Conservation (phyloP, 2,113 vertebrate genomes). For the Zosterops lateralis region DNA sequence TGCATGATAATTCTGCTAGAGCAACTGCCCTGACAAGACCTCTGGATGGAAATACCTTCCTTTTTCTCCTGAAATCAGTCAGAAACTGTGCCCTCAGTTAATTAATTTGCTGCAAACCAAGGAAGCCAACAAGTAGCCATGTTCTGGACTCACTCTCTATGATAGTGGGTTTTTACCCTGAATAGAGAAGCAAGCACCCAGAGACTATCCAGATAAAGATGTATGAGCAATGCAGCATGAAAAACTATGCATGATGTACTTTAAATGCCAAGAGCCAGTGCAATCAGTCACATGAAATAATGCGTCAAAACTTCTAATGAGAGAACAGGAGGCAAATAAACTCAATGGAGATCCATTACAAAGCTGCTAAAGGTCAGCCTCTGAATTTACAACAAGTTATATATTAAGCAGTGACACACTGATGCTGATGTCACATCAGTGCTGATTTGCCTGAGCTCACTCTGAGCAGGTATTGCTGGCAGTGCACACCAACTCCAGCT, state of each 20-base stretch:
- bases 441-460: neutral
- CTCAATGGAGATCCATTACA: neutral
- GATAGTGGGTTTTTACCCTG: neutral
- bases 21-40: neutral
- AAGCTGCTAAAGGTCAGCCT: slow-evolving; percentile 13
- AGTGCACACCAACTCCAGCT: neutral
- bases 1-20: neutral
- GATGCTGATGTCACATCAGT: neutral
- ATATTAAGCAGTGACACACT: neutral
- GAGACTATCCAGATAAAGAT: neutral
- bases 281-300: slow-evolving; percentile 21
- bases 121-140: neutral
- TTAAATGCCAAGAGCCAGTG: neutral
- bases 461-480: fast-evolving
- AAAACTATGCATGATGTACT: neutral
- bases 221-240: neutral
- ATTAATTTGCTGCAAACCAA: neutral
- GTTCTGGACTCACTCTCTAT: neutral
- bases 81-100: neutral
- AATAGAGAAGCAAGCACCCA: neutral
- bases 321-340: neutral
- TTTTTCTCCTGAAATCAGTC: neutral
- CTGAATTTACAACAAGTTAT: neutral
- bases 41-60: neutral
- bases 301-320: neutral